Evolutionary conservation across 2,888 invertebrate genomes (phyloP).

Genomic region (Drosophila algonquin): DNA sequence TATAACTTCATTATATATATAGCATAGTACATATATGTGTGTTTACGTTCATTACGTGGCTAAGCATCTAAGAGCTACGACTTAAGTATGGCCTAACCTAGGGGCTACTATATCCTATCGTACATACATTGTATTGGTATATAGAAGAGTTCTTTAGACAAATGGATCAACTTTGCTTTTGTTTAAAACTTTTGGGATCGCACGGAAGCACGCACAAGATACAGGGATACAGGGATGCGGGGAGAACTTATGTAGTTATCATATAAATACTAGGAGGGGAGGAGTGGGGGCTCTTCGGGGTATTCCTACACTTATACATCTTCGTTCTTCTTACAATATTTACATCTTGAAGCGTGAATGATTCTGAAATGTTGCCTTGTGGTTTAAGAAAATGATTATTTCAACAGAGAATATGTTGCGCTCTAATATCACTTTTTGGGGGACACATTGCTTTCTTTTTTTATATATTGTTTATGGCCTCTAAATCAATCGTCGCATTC

Average conservation of each 20-base stretch:
- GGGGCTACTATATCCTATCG: constrained; percentile 44
- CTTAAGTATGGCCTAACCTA: constrained; percentile 65
- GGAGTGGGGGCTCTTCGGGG: background rate
- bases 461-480: constrained; percentile 63
- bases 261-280: constrained; percentile 33
- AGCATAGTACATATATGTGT: background rate
- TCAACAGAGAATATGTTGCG: constrained; percentile 64
- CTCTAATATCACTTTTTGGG: constrained; percentile 71
- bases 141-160: constrained; percentile 20
- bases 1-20: constrained; percentile 15
- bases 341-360: constrained; percentile 24
- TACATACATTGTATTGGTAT: constrained; percentile 33
- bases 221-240: background rate
- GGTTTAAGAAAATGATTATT: constrained; percentile 58
- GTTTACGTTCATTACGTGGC: constrained; percentile 59
- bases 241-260: constrained; percentile 46
- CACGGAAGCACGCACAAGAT: constrained; percentile 64
- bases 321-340: constrained; percentile 43
- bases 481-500: constrained; percentile 21
- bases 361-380: constrained; percentile 51
- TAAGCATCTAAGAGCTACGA: constrained; percentile 63
- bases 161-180: constrained; percentile 21
- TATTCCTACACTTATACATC: constrained; percentile 28
- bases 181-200: constrained; percentile 67
- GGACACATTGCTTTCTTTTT: constrained; percentile 54